Evolutionary conservation across 2,888 invertebrate species (phyloP).

Genomic region (Tethea ocularis): DNA sequence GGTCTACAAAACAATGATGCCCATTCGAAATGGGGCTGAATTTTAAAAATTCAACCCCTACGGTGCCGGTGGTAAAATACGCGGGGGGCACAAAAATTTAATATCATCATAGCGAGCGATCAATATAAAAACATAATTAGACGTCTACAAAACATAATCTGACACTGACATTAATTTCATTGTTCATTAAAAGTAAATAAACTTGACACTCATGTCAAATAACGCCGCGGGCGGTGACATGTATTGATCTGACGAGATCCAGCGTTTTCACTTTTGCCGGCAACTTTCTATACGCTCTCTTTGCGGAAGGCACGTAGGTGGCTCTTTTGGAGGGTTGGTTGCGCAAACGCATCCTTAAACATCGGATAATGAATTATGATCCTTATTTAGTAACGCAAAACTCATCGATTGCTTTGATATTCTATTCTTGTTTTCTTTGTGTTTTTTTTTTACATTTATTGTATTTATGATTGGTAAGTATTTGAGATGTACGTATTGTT

Average conservation of each 20-base stretch:
- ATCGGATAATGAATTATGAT: conserved; percentile 24
- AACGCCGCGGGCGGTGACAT: neutral
- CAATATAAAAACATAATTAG: too few relatives aligned
- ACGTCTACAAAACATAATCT: neutral
- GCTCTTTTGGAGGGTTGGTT: conserved; percentile 31
- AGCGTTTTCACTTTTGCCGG: conserved; percentile 60
- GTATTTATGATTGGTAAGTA: too few relatives aligned
- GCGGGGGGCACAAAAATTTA: too few relatives aligned
- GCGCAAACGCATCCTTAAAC: conserved; percentile 40
- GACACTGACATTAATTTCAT: neutral
- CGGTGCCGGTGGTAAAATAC: too few relatives aligned
- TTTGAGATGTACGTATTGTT: too few relatives aligned
- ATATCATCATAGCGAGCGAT: too few relatives aligned
- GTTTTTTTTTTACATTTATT: too few relatives aligned
- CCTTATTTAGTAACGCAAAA: conserved; percentile 25
- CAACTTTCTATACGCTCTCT: conserved; percentile 70
- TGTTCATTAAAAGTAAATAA: neutral
- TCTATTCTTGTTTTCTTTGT: too few relatives aligned
- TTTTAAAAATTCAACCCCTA: too few relatives aligned
- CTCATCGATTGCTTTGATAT: conserved; percentile 19
- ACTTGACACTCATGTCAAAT: neutral
- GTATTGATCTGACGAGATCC: conserved; percentile 30
- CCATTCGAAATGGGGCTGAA: too few relatives aligned
- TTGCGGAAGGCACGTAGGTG: conserved; percentile 50
- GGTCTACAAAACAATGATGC: too few relatives aligned